These are phyloP conservation scores for Sebastes schlegelii DNA, from an alignment of 2,113 vertebrate species.

Conservation along the genomic window DNA sequence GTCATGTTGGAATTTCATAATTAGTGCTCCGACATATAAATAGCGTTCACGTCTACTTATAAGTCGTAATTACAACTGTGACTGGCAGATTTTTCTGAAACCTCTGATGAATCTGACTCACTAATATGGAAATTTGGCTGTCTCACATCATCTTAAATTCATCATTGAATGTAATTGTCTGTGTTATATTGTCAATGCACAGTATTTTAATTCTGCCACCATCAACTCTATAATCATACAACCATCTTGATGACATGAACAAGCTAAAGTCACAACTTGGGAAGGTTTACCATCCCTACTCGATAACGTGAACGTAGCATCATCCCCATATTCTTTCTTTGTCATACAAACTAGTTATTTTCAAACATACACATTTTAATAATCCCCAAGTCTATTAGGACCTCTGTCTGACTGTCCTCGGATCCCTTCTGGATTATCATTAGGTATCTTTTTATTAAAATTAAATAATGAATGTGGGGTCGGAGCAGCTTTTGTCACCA, in stretches of 20 bases:
- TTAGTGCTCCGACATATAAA: background rate
- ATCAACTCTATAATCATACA: background rate
- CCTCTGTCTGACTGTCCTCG: background rate
- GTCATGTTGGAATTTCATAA: background rate
- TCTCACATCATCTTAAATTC: background rate
- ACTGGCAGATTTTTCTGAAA: background rate
- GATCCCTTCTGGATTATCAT: background rate
- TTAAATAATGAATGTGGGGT: background rate
- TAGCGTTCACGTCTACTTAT: background rate
- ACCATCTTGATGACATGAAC: background rate
- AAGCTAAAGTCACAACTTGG: background rate
- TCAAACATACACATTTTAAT: too few species aligned
- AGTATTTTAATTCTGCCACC: background rate
- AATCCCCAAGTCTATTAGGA: background rate
- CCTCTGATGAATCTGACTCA: too few species aligned
- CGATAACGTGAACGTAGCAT: background rate
- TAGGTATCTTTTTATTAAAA: background rate
- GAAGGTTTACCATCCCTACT: background rate
- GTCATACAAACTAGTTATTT: background rate
- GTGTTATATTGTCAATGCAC: background rate
- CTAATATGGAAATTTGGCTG: background rate
- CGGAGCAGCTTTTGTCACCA: background rate
- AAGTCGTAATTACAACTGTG: background rate
- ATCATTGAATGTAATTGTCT: background rate
- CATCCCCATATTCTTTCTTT: background rate